phyloP scores from a whole-genome alignment of 2,888 invertebrate genomes.

The Polydesmus complanatus region DNA sequence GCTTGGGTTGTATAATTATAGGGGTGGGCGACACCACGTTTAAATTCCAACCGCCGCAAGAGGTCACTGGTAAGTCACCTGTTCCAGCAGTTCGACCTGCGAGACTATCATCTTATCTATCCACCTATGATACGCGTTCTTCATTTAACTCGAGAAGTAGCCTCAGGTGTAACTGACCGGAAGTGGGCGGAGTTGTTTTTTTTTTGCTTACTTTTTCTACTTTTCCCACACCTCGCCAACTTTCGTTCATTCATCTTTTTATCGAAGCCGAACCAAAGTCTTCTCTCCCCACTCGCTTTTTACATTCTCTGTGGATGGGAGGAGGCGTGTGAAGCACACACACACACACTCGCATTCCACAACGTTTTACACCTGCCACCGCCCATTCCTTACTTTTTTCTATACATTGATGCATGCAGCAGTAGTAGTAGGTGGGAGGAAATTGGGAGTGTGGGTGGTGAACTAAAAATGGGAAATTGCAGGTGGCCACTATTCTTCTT shows the following conservation, averaged over 20 bases:
- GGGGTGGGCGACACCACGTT: background rate
- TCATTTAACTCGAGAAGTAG: no score
- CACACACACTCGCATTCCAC: background rate
- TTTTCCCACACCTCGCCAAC: background rate
- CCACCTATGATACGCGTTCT: background rate
- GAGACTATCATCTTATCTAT: background rate
- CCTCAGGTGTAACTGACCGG: background rate
- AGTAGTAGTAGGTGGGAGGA: no score
- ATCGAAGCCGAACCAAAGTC: background rate
- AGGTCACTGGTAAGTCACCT: background rate
- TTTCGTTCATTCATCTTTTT: background rate
- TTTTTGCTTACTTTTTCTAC: background rate
- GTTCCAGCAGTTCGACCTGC: background rate
- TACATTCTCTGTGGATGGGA: no score
- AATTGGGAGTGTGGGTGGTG: no score
- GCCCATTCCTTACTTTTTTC: no score
- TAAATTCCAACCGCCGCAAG: background rate
- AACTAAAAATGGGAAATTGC: no score
- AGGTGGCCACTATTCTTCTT: no score
- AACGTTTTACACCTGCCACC: no score
- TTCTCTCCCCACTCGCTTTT: no score
- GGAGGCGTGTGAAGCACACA: no score
- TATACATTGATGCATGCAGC: no score
- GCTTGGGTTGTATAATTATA: background rate
- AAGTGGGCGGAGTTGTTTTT: background rate